These are phyloP conservation scores for Spodoptera frugiperda DNA, from an alignment of 1,140 invertebrate genomes.

Conservation along the genomic window DNA sequence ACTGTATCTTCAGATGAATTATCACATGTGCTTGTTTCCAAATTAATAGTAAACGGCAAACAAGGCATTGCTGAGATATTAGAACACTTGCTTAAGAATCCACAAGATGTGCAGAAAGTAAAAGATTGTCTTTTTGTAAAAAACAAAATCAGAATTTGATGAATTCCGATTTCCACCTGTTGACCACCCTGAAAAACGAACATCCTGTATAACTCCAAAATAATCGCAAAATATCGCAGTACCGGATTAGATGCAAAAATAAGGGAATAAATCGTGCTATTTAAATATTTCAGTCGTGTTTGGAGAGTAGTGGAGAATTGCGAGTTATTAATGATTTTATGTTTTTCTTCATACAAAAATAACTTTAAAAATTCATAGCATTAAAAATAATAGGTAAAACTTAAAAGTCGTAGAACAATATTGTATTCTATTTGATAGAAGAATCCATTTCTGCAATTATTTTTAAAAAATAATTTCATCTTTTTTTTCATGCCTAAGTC, in stretches of 20 bases:
- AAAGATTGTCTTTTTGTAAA: background rate
- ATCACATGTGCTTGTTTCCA: background rate
- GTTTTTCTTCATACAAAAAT: background rate
- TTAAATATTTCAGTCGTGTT: background rate
- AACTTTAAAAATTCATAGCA: background rate
- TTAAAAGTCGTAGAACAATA: background rate
- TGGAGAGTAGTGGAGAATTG: background rate
- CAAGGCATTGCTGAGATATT: background rate
- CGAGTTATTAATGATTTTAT: background rate
- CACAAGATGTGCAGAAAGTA: background rate
- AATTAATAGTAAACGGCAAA: background rate
- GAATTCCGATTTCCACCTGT: no score
- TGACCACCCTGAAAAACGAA: no score
- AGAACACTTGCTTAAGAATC: slow-evolving; percentile 1
- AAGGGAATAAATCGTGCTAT: background rate
- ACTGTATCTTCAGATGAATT: background rate
- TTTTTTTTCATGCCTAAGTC: no score
- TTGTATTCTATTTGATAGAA: background rate
- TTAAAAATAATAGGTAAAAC: slow-evolving; percentile 11
- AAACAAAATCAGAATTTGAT: slow-evolving; percentile 8
- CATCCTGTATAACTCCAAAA: background rate
- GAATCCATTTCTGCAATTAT: background rate
- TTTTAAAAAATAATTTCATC: no score
- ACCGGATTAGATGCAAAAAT: no score
- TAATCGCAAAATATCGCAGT: background rate